Conservation (phyloP, 2,888 invertebrate species). For the Chrysopilus asiliformis region DNA sequence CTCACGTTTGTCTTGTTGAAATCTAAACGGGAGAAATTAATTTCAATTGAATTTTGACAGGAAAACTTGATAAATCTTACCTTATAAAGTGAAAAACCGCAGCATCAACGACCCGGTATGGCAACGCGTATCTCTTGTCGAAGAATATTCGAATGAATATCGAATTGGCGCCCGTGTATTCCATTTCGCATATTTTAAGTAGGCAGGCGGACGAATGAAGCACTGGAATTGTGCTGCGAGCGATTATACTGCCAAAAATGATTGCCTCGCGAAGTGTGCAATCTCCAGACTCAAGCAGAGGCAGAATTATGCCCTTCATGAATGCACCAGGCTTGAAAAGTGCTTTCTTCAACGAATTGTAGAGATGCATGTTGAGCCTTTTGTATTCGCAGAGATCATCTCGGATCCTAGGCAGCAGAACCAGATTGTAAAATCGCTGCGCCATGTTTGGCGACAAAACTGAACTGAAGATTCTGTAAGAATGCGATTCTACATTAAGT, state of each 20-base stretch:
- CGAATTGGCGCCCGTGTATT: slow-evolving; percentile 89
- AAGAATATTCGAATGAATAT: slow-evolving; percentile 87
- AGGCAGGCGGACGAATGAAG: slow-evolving; percentile 92
- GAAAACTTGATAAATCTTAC: slow-evolving; percentile 36
- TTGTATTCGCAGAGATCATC: slow-evolving; percentile 95
- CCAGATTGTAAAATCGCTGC: slow-evolving; percentile 84
- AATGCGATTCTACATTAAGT: background rate
- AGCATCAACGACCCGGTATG: slow-evolving; percentile 88
- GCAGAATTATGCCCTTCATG: slow-evolving; percentile 80
- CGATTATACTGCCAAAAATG: slow-evolving; percentile 83
- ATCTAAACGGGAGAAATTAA: slow-evolving; percentile 41
- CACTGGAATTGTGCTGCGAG: slow-evolving; percentile 84
- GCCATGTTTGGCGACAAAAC: slow-evolving; percentile 94
- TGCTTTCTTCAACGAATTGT: slow-evolving; percentile 83
- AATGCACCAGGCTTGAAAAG: slow-evolving; percentile 96
- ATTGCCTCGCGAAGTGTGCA: slow-evolving; percentile 93
- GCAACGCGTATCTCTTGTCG: slow-evolving; percentile 95
- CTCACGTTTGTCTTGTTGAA: slow-evolving; percentile 65
- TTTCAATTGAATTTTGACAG: slow-evolving; percentile 10
- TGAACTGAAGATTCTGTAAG: slow-evolving; percentile 83
- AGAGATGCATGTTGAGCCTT: slow-evolving; percentile 89
- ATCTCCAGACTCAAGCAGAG: slow-evolving; percentile 70
- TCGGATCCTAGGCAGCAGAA: slow-evolving; percentile 81
- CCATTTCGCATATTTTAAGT: slow-evolving; percentile 94
- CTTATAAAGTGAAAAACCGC: slow-evolving; percentile 87